Percentiles rank a stretch among this genome's conserved stretches.
Evolutionary conservation across 2,113 vertebrate genomes (phyloP).

Genomic region (Neodontobutis hainanensis): DNA sequence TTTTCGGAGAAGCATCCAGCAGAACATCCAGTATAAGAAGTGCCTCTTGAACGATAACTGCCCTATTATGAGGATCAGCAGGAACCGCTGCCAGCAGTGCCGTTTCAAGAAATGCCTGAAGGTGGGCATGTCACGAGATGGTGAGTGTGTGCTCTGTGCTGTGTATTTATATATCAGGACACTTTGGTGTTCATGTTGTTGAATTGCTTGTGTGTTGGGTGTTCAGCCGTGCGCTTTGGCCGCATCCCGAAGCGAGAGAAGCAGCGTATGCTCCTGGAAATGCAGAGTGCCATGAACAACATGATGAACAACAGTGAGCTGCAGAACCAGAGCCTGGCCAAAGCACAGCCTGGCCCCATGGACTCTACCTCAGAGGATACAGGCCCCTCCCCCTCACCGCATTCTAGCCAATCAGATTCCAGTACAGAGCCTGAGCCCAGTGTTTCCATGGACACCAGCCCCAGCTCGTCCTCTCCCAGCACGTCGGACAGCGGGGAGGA

Average conservation of each 20-base stretch:
- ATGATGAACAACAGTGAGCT: constrained; percentile 88
- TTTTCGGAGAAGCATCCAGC: constrained; percentile 97
- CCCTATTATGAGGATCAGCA: constrained; percentile 95
- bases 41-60: constrained; percentile 98
- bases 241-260: constrained; percentile 97
- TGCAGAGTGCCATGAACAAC: constrained; percentile 97
- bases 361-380: constrained; percentile 65
- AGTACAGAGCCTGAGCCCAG: constrained; percentile 43
- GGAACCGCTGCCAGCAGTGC: constrained; percentile 97
- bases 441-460: constrained; percentile 71
- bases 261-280: constrained; percentile 95
- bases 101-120: constrained; percentile 97
- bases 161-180: neutral
- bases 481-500: constrained; percentile 85
- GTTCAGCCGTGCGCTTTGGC: constrained; percentile 92
- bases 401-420: constrained; percentile 55
- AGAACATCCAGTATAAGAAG: constrained; percentile 98
- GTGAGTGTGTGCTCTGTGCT: constrained; percentile 75
- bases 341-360: constrained; percentile 18
- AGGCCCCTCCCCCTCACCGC: constrained; percentile 61
- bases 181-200: neutral
- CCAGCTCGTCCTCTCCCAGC: constrained; percentile 64
- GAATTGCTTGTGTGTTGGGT: neutral
- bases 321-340: constrained; percentile 59
- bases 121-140: constrained; percentile 96